Percentiles rank a stretch among this genome's conserved stretches.
phyloP scores from a whole-genome alignment of 1,140 invertebrate genomes.

The Triops longicaudatus region DNA sequence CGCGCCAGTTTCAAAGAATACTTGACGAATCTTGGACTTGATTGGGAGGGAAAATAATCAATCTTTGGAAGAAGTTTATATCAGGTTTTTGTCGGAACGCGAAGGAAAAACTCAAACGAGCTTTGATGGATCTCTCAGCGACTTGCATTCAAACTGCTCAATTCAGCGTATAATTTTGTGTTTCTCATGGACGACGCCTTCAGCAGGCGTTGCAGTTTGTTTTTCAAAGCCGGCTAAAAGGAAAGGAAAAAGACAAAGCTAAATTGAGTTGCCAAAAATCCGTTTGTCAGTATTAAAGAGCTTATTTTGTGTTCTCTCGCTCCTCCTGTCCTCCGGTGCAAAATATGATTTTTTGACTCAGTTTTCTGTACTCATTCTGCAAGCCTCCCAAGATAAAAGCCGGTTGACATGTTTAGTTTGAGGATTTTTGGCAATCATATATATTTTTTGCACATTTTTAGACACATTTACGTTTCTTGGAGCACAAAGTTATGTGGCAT shows the following conservation, averaged over 20 bases:
- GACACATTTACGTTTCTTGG: neutral
- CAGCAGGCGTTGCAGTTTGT: neutral
- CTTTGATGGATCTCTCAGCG: neutral
- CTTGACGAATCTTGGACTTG: too few species aligned
- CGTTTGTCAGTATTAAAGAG: conserved; percentile 15
- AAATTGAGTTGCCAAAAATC: conserved; percentile 12
- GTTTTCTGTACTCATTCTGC: neutral
- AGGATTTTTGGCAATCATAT: neutral
- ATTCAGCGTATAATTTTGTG: neutral
- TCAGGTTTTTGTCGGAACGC: neutral
- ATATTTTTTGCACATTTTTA: neutral
- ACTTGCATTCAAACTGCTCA: neutral
- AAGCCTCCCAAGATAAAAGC: neutral
- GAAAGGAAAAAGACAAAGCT: neutral
- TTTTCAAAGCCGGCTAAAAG: neutral
- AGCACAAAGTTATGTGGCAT: neutral
- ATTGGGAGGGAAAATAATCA: too few species aligned
- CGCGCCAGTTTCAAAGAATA: too few species aligned
- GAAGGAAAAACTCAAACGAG: conserved; percentile 1
- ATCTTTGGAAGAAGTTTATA: too few species aligned
- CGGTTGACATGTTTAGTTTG: neutral
- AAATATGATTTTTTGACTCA: neutral
- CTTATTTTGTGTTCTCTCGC: neutral
- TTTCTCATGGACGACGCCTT: neutral
- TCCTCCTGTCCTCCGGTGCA: neutral